These are phyloP conservation scores for Polyploca ridens DNA, from an alignment of 2,888 invertebrate species.

Conservation along the genomic window DNA sequence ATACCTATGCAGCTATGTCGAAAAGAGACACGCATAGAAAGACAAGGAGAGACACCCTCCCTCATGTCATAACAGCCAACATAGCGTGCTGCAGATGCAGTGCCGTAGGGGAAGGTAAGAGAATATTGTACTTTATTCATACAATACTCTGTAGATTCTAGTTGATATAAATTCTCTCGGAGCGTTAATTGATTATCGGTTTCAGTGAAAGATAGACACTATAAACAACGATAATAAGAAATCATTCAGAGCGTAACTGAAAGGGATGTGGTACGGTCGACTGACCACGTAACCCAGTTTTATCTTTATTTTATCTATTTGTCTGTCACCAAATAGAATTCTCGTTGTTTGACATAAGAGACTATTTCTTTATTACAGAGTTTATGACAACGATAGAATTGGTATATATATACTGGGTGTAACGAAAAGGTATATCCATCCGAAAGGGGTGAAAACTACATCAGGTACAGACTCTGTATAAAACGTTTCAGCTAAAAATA, in stretches of 20 bases:
- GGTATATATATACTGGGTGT: too few species aligned
- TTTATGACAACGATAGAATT: background rate
- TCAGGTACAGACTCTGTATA: too few species aligned
- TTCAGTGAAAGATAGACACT: constrained; percentile 35
- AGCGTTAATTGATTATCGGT: constrained; percentile 46
- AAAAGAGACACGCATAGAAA: too few species aligned
- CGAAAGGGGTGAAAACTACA: too few species aligned
- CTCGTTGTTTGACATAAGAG: background rate
- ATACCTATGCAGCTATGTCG: too few species aligned
- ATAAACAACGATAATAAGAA: constrained; percentile 29
- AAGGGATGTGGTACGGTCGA: constrained; percentile 19
- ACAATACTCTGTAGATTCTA: background rate
- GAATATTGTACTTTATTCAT: too few species aligned
- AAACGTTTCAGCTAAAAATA: too few species aligned
- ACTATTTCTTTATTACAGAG: background rate
- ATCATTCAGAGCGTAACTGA: constrained; percentile 40
- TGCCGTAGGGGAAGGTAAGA: too few species aligned
- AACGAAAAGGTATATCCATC: too few species aligned
- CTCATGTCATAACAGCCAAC: too few species aligned
- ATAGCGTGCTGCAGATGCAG: too few species aligned
- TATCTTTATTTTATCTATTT: background rate
- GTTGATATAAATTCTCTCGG: constrained; percentile 33
- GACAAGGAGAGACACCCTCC: too few species aligned
- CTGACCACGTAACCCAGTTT: background rate
- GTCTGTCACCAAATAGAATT: background rate